A percentile compares a stretch with the other conserved stretches of the same genome.
Evolutionary conservation across 2,888 invertebrate species (phyloP).

Genomic region (Drosophila aldrichi): DNA sequence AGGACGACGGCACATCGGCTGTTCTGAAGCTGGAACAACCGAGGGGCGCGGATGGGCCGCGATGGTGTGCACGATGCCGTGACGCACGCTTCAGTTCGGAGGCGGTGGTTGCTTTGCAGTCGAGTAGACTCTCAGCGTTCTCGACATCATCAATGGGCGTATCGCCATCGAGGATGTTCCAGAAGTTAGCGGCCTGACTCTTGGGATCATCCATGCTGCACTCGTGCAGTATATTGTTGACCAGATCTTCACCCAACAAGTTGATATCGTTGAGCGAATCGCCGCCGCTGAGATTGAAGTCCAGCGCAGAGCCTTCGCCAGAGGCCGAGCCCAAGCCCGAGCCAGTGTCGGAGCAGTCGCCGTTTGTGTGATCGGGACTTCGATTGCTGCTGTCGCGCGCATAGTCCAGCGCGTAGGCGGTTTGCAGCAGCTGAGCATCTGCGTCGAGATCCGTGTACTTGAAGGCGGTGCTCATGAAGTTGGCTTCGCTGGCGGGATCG

Average conservation of each 20-base stretch:
- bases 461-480: constrained; percentile 81
- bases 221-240: constrained; percentile 85
- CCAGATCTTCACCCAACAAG: constrained; percentile 84
- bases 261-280: constrained; percentile 85
- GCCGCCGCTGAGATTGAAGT: constrained; percentile 84
- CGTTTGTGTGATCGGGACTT: constrained; percentile 69
- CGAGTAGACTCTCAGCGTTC: constrained; percentile 76
- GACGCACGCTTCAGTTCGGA: constrained; percentile 66
- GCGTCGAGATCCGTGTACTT: constrained; percentile 84
- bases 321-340: constrained; percentile 70
- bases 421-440: constrained; percentile 82
- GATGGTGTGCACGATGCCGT: constrained; percentile 21
- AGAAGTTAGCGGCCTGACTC: constrained; percentile 85
- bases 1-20: constrained; percentile 48
- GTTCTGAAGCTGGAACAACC: constrained; percentile 68
- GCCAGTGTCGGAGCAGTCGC: constrained; percentile 68
- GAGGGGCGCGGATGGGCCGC: constrained; percentile 32
- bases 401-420: constrained; percentile 70
- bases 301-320: constrained; percentile 77
- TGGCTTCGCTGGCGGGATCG: constrained; percentile 46
- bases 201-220: constrained; percentile 85
- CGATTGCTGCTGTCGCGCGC: constrained; percentile 70
- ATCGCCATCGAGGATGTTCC: constrained; percentile 85
- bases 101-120: constrained; percentile 75
- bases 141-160: constrained; percentile 81